phyloP scores from a whole-genome alignment of 2,797 vertebrate genomes.

The Hoplostethus mediterraneus region DNA sequence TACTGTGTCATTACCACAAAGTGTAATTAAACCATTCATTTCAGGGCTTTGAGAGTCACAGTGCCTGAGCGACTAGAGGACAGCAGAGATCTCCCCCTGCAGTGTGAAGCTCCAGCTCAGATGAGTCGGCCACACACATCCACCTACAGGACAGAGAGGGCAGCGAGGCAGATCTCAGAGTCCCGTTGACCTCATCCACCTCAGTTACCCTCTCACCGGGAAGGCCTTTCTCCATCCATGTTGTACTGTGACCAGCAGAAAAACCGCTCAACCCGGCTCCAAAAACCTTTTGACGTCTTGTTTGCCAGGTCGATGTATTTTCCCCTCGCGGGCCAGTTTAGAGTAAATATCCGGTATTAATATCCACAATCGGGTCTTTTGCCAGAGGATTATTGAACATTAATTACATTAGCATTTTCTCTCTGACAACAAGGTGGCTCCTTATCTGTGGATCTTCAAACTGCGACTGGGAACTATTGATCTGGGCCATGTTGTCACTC shows the following conservation, averaged over 20 bases:
- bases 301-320: slow-evolving; percentile 25
- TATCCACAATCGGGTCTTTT: slow-evolving; percentile 67
- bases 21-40: slow-evolving; percentile 24
- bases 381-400: slow-evolving; percentile 78
- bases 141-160: slow-evolving; percentile 37
- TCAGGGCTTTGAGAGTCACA: slow-evolving; percentile 6
- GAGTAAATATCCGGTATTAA: slow-evolving; percentile 71
- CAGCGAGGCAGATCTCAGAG: slow-evolving; percentile 25
- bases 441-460: slow-evolving; percentile 93
- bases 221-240: slow-evolving; percentile 43
- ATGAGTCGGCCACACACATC: background rate
- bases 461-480: slow-evolving; percentile 95
- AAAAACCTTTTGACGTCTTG: slow-evolving; percentile 18
- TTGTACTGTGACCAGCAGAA: background rate
- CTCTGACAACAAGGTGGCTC: slow-evolving; percentile 87
- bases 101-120: slow-evolving; percentile 19
- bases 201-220: slow-evolving; percentile 51
- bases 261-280: slow-evolving; percentile 1
- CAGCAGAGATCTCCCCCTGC: slow-evolving; percentile 34
- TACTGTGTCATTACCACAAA: slow-evolving; percentile 21
- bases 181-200: slow-evolving; percentile 62
- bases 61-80: slow-evolving; percentile 3
- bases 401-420: slow-evolving; percentile 86
- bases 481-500: slow-evolving; percentile 96
- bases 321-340: slow-evolving; percentile 47